These are phyloP conservation scores for Meliscaeva auricollis DNA, from an alignment of 2,888 invertebrate species.

Conservation along the genomic window DNA sequence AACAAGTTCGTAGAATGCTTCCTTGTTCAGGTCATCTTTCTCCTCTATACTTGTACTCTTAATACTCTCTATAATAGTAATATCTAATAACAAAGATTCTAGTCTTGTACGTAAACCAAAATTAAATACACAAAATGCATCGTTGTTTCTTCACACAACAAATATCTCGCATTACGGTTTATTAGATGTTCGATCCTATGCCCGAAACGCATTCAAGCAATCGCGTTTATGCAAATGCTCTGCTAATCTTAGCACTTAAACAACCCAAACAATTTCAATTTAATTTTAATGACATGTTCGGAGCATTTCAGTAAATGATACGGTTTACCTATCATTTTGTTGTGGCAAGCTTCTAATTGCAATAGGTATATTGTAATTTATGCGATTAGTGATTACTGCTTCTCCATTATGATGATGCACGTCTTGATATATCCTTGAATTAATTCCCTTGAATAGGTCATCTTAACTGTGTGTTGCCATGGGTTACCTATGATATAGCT, in stretches of 20 bases:
- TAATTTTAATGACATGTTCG: constrained; percentile 16
- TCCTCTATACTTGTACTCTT: too few relatives aligned
- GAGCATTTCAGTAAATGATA: constrained; percentile 21
- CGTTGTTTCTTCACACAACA: too few relatives aligned
- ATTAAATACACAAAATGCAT: too few relatives aligned
- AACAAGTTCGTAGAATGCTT: too few relatives aligned
- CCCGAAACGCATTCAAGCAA: background rate
- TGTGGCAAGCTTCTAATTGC: constrained; percentile 36
- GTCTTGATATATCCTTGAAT: constrained; percentile 15
- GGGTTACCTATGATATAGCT: background rate
- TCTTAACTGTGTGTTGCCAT: constrained; percentile 31
- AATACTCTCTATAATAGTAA: too few relatives aligned
- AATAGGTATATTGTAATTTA: constrained; percentile 42
- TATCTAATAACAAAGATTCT: too few relatives aligned
- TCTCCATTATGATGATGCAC: constrained; percentile 11
- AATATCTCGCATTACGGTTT: too few relatives aligned
- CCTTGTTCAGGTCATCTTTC: too few relatives aligned
- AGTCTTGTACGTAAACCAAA: too few relatives aligned
- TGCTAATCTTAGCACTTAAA: constrained; percentile 7
- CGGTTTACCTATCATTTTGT: constrained; percentile 36
- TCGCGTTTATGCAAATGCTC: background rate
- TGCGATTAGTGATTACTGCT: constrained; percentile 42
- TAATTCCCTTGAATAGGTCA: constrained; percentile 37
- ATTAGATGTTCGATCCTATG: too few relatives aligned
- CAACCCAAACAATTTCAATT: constrained; percentile 8